Percentiles rank a stretch among this genome's conserved stretches.
Evolutionary conservation across 2,113 vertebrate genomes (phyloP).

Genomic region (Rana temporaria): DNA sequence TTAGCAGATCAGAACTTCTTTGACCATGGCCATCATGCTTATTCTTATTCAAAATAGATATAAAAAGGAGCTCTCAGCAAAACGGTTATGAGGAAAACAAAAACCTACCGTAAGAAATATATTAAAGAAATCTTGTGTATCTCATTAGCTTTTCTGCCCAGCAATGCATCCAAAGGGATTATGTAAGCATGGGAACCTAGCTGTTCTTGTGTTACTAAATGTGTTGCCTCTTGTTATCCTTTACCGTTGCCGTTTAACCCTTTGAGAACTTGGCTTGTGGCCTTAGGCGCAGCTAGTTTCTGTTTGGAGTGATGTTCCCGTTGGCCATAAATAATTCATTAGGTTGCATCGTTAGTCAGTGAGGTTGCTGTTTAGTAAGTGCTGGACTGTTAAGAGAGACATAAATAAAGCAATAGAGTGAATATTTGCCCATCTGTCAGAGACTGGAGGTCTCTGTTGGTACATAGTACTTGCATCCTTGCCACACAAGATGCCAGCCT

Average conservation of each 20-base stretch:
- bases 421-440: conserved; percentile 20
- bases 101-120: no score
- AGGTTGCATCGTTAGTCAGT: background rate
- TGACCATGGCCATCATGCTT: no score
- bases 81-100: no score
- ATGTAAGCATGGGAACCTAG: no score
- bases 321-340: background rate
- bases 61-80: no score
- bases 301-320: background rate
- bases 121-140: no score
- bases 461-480: background rate
- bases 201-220: no score
- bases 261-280: background rate
- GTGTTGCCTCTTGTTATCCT: no score
- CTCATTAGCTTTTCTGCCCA: no score
- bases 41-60: no score
- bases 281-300: background rate
- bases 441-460: background rate
- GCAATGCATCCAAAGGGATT: no score
- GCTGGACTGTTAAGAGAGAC: background rate
- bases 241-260: background rate
- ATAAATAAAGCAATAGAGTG: conserved; percentile 3
- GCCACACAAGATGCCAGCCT: background rate
- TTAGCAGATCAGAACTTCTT: no score
- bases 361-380: background rate